Percentiles rank a stretch among this genome's conserved stretches.
Conservation (phyloP, 2,888 invertebrate genomes). For the Deilephila elpenor region DNA sequence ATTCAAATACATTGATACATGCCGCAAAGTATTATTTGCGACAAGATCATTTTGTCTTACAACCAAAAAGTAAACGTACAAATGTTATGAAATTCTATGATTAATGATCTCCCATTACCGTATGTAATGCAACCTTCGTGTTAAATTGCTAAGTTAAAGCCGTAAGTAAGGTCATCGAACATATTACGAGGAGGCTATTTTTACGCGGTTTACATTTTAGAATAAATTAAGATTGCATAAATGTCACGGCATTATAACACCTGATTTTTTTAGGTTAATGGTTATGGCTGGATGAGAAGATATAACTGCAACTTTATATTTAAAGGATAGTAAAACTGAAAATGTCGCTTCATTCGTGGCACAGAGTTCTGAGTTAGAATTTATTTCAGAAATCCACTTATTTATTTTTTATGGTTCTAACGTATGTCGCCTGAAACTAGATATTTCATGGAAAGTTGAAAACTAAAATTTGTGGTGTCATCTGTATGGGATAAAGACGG, state of each 20-base stretch:
- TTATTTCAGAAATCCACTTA: no score
- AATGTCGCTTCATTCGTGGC: background rate
- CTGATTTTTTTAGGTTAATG: background rate
- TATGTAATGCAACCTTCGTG: constrained; percentile 22
- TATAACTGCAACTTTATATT: background rate
- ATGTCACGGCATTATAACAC: constrained; percentile 2
- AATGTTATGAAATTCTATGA: constrained; percentile 23
- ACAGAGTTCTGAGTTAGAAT: background rate
- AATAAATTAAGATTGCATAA: constrained; percentile 17
- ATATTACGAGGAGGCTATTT: constrained; percentile 20
- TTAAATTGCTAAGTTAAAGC: constrained; percentile 17
- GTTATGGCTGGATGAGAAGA: background rate
- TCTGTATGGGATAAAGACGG: no score
- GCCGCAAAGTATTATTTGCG: no score
- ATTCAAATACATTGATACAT: no score
- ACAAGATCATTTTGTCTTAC: background rate
- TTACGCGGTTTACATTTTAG: constrained; percentile 8
- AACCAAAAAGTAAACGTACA: background rate
- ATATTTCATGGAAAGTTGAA: no score
- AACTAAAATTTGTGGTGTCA: no score
- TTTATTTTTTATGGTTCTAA: no score
- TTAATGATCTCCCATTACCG: constrained; percentile 13
- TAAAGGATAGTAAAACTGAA: background rate
- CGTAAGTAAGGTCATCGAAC: constrained; percentile 18
- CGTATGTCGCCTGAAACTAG: no score